A percentile compares a stretch with the other conserved stretches of the same genome.
These are phyloP conservation scores for Hemicordylus capensis DNA, from an alignment of 2,113 vertebrate genomes.

Conservation along the genomic window DNA sequence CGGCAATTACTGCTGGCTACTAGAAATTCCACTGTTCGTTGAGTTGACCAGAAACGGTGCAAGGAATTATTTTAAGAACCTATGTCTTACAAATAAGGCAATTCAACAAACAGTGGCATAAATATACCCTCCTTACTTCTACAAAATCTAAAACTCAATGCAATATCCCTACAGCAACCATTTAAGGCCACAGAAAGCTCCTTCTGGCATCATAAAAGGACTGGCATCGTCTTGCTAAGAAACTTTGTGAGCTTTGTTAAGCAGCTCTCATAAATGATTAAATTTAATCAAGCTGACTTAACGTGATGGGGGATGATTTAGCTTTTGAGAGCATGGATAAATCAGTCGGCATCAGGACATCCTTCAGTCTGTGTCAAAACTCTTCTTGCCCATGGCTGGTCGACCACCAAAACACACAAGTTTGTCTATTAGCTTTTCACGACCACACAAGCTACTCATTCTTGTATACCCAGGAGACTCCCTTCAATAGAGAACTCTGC, in stretches of 20 bases:
- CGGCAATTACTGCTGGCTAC: neutral
- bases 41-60: neutral
- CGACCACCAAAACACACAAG: no score
- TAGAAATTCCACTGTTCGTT: neutral
- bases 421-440: no score
- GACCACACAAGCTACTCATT: neutral
- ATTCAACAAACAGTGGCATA: neutral
- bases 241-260: neutral
- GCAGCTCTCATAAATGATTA: neutral
- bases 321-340: neutral
- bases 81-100: neutral
- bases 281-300: neutral
- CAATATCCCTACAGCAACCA: no score
- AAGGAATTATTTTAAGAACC: neutral
- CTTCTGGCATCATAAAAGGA: neutral
- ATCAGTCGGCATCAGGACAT: neutral
- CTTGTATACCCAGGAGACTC: neutral
- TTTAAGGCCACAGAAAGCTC: neutral
- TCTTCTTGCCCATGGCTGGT: neutral
- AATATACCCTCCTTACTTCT: neutral
- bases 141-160: neutral
- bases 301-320: neutral
- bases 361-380: neutral
- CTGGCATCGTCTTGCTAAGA: no score
- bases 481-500: neutral